phyloP scores from a whole-genome alignment of 2,113 vertebrate genomes.

The Ptychochromis oligacanthus region DNA sequence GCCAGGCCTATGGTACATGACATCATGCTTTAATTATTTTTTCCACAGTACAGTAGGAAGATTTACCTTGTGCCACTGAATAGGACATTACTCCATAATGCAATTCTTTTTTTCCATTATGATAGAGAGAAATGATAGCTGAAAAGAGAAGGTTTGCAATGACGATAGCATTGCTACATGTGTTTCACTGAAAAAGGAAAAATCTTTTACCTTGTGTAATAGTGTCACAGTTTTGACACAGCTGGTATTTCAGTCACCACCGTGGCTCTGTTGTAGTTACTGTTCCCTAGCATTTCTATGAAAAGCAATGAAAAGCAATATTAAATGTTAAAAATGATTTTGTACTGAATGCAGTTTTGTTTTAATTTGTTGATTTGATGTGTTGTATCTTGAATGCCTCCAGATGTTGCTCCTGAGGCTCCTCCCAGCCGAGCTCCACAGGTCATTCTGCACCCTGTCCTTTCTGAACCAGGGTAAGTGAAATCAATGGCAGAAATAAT shows the following conservation, averaged over 20 bases:
- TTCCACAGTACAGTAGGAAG: neutral
- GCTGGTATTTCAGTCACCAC: neutral
- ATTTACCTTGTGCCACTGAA: neutral
- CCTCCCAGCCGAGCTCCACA: constrained; percentile 91
- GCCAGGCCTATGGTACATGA: neutral
- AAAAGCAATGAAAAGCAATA: neutral
- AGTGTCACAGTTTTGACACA: neutral
- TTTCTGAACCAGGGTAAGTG: constrained; percentile 92
- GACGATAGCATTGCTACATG: neutral
- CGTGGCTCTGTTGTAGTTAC: neutral
- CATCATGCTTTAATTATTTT: neutral
- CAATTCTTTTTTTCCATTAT: neutral
- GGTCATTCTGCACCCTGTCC: constrained; percentile 94
- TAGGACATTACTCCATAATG: neutral
- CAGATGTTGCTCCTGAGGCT: constrained; percentile 93
- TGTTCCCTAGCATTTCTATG: neutral
- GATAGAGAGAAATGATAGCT: neutral
- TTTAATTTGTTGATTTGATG: constrained; percentile 14
- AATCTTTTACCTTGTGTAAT: neutral
- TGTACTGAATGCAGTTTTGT: neutral
- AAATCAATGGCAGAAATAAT: neutral
- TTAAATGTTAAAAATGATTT: neutral
- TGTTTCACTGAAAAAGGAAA: neutral
- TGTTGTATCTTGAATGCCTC: constrained; percentile 27
- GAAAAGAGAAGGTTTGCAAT: neutral